phyloP scores from a whole-genome alignment of 2,113 vertebrate genomes.

The Shinisaurus crocodilurus region DNA sequence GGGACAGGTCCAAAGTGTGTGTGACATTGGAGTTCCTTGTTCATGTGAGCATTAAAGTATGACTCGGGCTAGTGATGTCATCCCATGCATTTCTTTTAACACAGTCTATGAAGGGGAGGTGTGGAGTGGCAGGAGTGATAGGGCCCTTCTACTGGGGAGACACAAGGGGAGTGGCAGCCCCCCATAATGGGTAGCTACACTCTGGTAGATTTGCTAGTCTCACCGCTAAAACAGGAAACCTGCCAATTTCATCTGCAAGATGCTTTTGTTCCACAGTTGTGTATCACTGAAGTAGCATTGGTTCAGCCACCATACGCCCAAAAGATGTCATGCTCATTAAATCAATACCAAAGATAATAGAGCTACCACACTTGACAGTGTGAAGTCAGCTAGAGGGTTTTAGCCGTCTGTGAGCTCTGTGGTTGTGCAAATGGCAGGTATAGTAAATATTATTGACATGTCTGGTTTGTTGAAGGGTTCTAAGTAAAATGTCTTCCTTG shows the following conservation, averaged over 20 bases:
- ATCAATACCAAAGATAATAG: conserved; percentile 25
- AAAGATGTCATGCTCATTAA: conserved; percentile 40
- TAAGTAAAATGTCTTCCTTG: neutral
- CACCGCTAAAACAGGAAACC: neutral
- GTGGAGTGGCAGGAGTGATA: neutral
- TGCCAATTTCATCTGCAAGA: neutral
- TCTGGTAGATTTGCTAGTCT: neutral
- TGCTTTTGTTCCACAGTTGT: conserved; percentile 17
- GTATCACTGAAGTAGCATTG: conserved; percentile 8
- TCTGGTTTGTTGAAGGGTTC: conserved; percentile 1
- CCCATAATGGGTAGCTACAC: neutral
- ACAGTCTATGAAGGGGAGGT: neutral
- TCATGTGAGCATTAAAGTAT: neutral
- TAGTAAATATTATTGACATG: conserved; percentile 39
- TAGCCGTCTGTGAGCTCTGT: conserved; percentile 10
- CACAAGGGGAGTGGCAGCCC: neutral
- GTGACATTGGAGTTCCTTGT: too few relatives aligned
- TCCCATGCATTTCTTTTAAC: neutral
- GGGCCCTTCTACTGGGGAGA: neutral
- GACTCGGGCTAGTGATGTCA: neutral
- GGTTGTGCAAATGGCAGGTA: conserved; percentile 34
- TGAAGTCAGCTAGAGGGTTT: conserved; percentile 19
- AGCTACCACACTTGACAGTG: neutral
- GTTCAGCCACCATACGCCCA: neutral
- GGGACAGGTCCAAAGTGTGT: neutral